Percentiles rank a stretch among this genome's conserved stretches.
Evolutionary conservation across 2,113 vertebrate genomes (phyloP).

Genomic region (Cyrtonyx montezumae): DNA sequence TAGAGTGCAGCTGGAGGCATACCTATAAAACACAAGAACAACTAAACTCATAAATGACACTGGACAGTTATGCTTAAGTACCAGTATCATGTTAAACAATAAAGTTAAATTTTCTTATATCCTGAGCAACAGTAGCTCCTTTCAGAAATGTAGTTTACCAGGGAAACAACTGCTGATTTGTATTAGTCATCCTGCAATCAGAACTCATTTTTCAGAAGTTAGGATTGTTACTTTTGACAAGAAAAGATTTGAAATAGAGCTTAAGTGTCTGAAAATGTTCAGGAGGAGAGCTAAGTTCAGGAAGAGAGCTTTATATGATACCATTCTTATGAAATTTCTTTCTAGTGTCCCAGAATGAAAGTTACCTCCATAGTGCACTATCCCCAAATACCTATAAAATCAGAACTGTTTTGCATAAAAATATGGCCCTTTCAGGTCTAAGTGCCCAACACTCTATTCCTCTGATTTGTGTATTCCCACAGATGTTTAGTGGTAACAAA

Average conservation of each 20-base stretch:
- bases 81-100: background rate
- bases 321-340: background rate
- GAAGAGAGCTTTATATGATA: background rate
- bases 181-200: background rate
- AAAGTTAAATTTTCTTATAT: background rate
- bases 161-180: background rate
- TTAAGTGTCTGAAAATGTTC: background rate
- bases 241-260: rapidly evolving
- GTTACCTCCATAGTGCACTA: background rate
- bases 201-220: background rate
- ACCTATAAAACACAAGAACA: background rate
- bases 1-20: background rate
- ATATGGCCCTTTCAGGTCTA: background rate
- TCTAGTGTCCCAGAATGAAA: background rate
- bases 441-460: rapidly evolving
- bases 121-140: background rate
- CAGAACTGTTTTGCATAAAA: background rate
- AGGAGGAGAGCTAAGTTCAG: background rate
- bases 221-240: background rate
- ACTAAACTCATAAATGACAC: background rate
- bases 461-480: background rate
- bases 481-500: background rate
- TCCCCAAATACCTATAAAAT: background rate
- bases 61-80: background rate
- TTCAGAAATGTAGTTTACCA: background rate